Base-by-base conservation (phyloP, 2,113 vertebrate genomes). In the Halcyon senegalensis region DNA sequence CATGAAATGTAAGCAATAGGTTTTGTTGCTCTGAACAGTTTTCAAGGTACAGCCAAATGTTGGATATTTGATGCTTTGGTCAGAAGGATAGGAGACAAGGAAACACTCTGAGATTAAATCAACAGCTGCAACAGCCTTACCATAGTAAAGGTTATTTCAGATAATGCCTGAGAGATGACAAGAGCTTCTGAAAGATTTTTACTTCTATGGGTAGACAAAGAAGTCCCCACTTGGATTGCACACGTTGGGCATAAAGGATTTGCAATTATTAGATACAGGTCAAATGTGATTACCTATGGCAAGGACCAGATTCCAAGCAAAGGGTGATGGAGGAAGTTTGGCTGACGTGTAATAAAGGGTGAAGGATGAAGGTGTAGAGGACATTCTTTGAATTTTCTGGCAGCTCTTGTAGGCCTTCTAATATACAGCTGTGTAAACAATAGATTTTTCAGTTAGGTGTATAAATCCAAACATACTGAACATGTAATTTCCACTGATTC, bases 361-460 rank as follows among this genome's bases (percentile, higher is more conserved):
- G n/a, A 81, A 91, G 9, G 21, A 5, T 24, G 30, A 91, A 56
- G 16, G 7, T 33, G 41, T 33, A 67, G 17, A 68, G 21, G 46
- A 59, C 2, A 0, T 37, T 72, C 37, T 79, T 73, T 62, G 78
- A 51, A 35, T 88, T 73, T 55, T 3, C 43, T 20, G 43, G 30
- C 17, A 84, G 60, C 9, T 33, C 13, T 85, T 73, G 30, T 80
- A 55, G 51, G 77, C 4, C 18, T 86, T 23, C 56, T 43, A 53
- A 39, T 9, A 39, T 28, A 75, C 94, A 96, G 82, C 82, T 91
- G 78, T 85, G 84, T 56, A 94, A 95, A 87, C 46, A 84, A 70
- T 19, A 51, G 39, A 59, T 68, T 87, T 96, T 91, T 93, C 0
- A 0, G 27, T 74, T 70, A 50, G 46, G 11, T 93, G 2, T 84